These are phyloP conservation scores for Ictalurus furcatus DNA, from an alignment of 2,113 vertebrate species.

Conservation along the genomic window DNA sequence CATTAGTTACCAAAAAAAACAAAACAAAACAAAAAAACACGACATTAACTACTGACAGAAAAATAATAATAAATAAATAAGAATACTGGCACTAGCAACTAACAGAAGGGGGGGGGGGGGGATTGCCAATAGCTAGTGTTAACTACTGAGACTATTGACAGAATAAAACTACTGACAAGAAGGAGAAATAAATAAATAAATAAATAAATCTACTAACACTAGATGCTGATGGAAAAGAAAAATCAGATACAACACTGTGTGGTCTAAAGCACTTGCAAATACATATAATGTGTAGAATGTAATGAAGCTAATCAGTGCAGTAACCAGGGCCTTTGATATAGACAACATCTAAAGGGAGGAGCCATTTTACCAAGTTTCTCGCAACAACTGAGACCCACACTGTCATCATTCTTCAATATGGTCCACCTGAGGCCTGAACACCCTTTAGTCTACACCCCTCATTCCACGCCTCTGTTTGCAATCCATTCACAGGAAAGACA, in stretches of 20 bases:
- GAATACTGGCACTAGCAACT: background rate
- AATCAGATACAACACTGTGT: too few species aligned
- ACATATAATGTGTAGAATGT: too few species aligned
- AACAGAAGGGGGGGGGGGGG: too few species aligned
- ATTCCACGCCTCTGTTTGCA: background rate
- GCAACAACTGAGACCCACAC: background rate
- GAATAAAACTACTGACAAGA: background rate
- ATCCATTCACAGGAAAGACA: background rate
- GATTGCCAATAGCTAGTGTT: background rate
- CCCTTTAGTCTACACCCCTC: background rate
- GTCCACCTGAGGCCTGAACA: background rate
- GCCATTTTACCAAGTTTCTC: background rate
- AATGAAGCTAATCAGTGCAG: background rate
- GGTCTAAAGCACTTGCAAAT: too few species aligned
- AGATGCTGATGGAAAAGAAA: background rate
- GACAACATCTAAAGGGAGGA: background rate
- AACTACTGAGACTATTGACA: background rate
- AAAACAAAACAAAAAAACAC: too few species aligned
- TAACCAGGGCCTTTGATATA: background rate
- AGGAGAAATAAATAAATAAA: too few species aligned
- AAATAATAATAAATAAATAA: too few species aligned
- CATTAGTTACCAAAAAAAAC: background rate
- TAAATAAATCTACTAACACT: too few species aligned
- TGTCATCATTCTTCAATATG: background rate
- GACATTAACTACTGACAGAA: background rate